Evolutionary conservation across 2,888 invertebrate genomes (phyloP), one percentile per base, ranked within the genome.

Genomic region (Drosophila neoperkinsi): DNA sequence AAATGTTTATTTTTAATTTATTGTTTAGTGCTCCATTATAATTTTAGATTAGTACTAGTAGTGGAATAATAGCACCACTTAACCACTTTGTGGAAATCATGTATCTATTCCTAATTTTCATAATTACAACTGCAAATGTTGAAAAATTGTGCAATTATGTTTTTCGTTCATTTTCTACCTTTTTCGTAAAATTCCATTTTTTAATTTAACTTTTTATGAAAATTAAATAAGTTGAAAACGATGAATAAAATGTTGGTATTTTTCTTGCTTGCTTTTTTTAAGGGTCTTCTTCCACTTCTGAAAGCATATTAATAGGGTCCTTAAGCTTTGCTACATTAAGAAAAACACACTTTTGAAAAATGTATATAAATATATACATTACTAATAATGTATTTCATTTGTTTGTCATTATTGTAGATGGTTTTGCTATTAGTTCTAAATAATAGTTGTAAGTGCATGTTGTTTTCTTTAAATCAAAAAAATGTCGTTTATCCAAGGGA

Each of bases 401-500:
- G 18, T 10, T 16, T 49, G 18, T 9, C 28, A 10, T 28, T 18
- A 25, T 49, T 50, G 28, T 50, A 10, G 0, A 18, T 28, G 18
- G 13, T 46, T 13, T 16, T 50, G 28, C 18, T 10, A 3, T 50
- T 3, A 50, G 18, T 16, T 46, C 2, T 25, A 46, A 46, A 46
- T 46, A 46, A 16, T 21, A 13, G 21, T 11, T 13, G 43, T 57
- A 57, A 57, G 56, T 56, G 4, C 62, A 50, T 49, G 5, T 30
- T 36, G 33, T 7, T 21, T 46, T 7, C 13, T 46, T 46, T 21
- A 9, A 46, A 46, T 50, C 25, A 13, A 41, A 30, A 41, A 51
- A 51, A n/a, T 31, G 18, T 33, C 4, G 38, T 31, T 62, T 53
- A 62, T 53, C 67, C 28, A 36, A 31, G 6, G 30, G 30, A 33